These are phyloP conservation scores for Meriones psammophilus DNA, from an alignment of 2,797 vertebrate species.

Conservation along the genomic window DNA sequence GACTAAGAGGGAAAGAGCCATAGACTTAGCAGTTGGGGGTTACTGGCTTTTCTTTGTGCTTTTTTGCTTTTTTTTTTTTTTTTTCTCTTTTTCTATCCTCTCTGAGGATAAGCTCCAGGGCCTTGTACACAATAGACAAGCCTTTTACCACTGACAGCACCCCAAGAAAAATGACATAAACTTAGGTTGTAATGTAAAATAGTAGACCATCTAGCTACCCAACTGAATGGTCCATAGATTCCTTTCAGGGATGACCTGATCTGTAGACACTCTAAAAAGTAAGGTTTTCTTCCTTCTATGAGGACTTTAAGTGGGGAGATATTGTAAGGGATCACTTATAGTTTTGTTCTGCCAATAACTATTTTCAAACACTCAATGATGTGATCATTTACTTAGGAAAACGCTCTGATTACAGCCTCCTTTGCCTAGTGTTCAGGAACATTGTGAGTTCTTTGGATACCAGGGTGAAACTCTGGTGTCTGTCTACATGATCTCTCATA, in stretches of 20 bases:
- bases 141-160: not conserved
- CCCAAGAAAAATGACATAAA: not conserved
- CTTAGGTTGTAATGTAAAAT: not conserved
- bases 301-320: not conserved
- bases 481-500: not conserved
- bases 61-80: not conserved
- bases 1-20: not conserved
- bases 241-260: not conserved
- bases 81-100: not conserved
- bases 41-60: no score
- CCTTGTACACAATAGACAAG: not conserved
- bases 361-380: not conserved
- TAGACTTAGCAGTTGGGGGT: not conserved
- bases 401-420: not conserved
- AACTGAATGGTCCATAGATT: not conserved
- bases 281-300: not conserved
- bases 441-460: not conserved
- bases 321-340: not conserved
- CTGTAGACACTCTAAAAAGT: slow-evolving; percentile 3
- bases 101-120: not conserved
- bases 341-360: slow-evolving; percentile 3
- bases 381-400: not conserved
- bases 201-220: not conserved
- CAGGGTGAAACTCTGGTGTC: not conserved
- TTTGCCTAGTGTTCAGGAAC: not conserved